Base-by-base conservation (phyloP, 2,113 vertebrate genomes). In the Riparia riparia region DNA sequence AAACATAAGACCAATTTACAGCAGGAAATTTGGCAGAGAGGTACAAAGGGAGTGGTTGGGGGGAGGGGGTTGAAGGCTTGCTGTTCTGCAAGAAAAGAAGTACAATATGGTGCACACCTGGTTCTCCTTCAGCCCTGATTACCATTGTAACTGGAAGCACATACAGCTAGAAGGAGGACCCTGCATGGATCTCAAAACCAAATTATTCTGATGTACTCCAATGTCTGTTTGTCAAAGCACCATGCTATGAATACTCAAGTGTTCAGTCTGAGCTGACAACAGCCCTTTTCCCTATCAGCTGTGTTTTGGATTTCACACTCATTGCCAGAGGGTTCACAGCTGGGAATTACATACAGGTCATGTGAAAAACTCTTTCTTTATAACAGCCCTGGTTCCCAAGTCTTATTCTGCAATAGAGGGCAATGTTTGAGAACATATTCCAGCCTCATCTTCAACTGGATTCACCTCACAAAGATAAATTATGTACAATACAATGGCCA, bases 131-230 rank as follows among this genome's bases (percentile, higher is more conserved):
- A 85, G 61, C 76, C 72, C 61, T 80, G 78, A 94, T 90, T 95
- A 84, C 82, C 74, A 78, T 89, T 65, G 86, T 28, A 72, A 96
- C 73, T 94, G 94, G 93, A 96, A 94, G 78, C 2, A 4, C 63
- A 88, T 76, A 54, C 51, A 93, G 74, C 63, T 69, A 95, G 70
- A n/a, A 94, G 60, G 64, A 96, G 95, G 89, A 66, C 34, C 22
- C 88, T 86, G 82, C 70, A 93, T 83, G 95, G 51, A 97, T 95
- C 94, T 97, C 96, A 95, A 97, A 97, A 87, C 76, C 69, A 90
- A 89, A 88, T 90, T 81, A 78, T 47, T 94, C 93, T 93, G 49
- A 70, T 45, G 89, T 82, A 78, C 51, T 95, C 81, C 93, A 94
- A 25, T 31, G 37, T 71, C 71, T 97, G 91, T 71, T 78, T 96